Percentiles rank a stretch among this genome's conserved stretches.
Evolutionary conservation across 35 echinoderm and acorn worm species (phyloP).

Genomic region (Lytechinus variegatus): DNA sequence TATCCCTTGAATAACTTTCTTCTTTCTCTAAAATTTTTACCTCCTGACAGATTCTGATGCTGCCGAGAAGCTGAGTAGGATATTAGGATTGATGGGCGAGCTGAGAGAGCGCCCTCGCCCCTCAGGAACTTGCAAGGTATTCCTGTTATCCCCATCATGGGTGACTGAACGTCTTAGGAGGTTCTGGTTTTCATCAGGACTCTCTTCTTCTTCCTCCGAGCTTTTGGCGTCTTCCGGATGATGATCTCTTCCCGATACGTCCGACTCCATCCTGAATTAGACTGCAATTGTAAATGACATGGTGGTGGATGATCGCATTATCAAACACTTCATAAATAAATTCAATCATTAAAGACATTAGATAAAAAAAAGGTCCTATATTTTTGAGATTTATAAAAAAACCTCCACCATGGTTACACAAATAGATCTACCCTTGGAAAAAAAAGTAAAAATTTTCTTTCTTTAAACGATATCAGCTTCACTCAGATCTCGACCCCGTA

Average conservation of each 20-base stretch:
- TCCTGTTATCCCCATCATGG: neutral
- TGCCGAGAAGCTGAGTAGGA: neutral
- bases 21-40: neutral
- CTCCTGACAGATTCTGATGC: neutral
- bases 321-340: no score
- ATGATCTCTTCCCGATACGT: neutral
- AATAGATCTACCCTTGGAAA: no score
- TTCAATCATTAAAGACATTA: no score
- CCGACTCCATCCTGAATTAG: neutral
- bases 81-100: neutral
- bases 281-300: no score
- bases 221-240: neutral
- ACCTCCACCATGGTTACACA: no score
- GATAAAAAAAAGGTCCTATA: no score
- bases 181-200: neutral
- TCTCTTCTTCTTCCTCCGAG: neutral
- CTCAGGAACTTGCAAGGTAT: constrained; percentile 8
- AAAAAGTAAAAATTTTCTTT: no score
- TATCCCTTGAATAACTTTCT: no score
- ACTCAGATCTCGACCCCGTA: no score
- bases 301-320: no score
- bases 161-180: neutral
- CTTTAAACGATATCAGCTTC: no score
- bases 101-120: constrained; percentile 10
- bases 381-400: no score